A percentile compares a stretch with the other conserved stretches of the same genome.
These are phyloP conservation scores for Pocillopora damicornis DNA, from an alignment of 64 coral and sea anemone genomes.

Conservation along the genomic window DNA sequence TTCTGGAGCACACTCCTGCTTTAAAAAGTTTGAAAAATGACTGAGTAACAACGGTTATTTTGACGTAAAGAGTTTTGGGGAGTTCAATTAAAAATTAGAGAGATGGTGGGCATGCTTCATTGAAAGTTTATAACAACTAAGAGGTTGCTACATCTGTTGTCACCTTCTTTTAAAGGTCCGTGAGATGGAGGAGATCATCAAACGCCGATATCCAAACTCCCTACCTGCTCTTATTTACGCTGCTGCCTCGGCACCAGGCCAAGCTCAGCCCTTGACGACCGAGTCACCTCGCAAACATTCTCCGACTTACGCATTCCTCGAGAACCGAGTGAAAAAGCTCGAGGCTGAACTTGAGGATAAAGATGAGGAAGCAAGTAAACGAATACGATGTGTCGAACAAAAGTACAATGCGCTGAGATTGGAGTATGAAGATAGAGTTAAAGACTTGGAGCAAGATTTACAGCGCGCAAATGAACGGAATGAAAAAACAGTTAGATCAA, in stretches of 20 bases:
- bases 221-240: conserved; percentile 95
- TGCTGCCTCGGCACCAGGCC: conserved; percentile 90
- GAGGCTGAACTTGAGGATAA: conserved; percentile 81
- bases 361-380: conserved; percentile 76
- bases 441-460: conserved; percentile 65
- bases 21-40: too few relatives aligned
- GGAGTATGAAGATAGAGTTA: conserved; percentile 90
- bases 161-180: conserved; percentile 52
- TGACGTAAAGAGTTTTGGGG: background rate
- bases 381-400: conserved; percentile 90
- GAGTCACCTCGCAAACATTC: conserved; percentile 76
- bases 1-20: too few relatives aligned
- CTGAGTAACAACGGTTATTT: too few relatives aligned
- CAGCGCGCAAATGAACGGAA: conserved; percentile 57
- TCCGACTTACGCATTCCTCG: conserved; percentile 82
- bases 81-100: background rate
- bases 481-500: conserved; percentile 43
- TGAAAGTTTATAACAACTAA: background rate
- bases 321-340: conserved; percentile 88
- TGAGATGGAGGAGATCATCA: conserved; percentile 99
- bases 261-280: conserved; percentile 53
- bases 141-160: too few relatives aligned
- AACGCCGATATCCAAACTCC: conserved; percentile 94
- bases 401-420: conserved; percentile 91
- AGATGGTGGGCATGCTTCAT: background rate